phyloP scores from a whole-genome alignment of 35 echinoderm and acorn worm genomes.

The Ptychodera flava region DNA sequence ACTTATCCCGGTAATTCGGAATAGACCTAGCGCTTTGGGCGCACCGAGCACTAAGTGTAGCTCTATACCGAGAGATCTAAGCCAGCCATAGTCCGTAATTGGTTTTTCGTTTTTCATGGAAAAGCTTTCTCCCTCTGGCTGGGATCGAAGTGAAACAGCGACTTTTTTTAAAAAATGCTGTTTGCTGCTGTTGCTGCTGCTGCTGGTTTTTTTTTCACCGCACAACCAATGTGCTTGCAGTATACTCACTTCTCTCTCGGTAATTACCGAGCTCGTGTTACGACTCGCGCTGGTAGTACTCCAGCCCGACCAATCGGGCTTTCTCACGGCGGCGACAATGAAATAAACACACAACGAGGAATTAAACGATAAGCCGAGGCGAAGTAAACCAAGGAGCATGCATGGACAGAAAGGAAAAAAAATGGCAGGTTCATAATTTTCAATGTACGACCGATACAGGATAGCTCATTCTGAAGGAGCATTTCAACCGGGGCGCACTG shows the following conservation, averaged over 20 bases:
- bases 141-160: not conserved
- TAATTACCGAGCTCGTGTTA: not conserved
- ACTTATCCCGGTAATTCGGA: not conserved
- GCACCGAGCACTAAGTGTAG: not conserved
- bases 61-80: not conserved
- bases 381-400: too few relatives aligned
- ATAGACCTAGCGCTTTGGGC: not conserved
- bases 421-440: too few relatives aligned
- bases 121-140: not conserved
- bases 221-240: not conserved
- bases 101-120: not conserved
- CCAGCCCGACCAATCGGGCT: too few relatives aligned
- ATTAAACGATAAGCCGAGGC: too few relatives aligned
- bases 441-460: too few relatives aligned
- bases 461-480: too few relatives aligned
- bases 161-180: not conserved
- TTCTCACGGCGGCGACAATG: too few relatives aligned
- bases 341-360: too few relatives aligned
- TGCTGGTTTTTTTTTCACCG: too few relatives aligned
- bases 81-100: not conserved
- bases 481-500: too few relatives aligned
- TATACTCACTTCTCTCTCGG: not conserved
- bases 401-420: too few relatives aligned
- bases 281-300: not conserved
- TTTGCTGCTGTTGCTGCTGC: too few relatives aligned